Evolutionary conservation across 1,140 invertebrate species (phyloP).

Genomic region (Neodiprion lecontei): DNA sequence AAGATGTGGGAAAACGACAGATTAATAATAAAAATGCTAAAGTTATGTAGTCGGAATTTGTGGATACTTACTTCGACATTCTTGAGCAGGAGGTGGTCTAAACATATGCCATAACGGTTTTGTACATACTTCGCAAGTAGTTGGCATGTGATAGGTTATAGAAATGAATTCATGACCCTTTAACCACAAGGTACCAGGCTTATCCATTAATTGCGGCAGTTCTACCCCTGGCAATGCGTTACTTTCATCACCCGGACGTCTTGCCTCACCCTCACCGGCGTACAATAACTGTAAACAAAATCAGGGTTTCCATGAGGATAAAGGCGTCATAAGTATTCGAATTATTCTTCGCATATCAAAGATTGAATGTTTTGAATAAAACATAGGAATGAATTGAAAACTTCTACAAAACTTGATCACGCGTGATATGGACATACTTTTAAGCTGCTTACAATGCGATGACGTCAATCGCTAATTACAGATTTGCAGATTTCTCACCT

Average conservation of each 20-base stretch:
- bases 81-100: constrained; percentile 93
- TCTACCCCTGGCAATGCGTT: constrained; percentile 56
- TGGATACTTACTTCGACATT: constrained; percentile 85
- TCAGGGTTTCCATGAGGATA: background rate
- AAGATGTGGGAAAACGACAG: constrained; percentile 17
- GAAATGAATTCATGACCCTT: constrained; percentile 97
- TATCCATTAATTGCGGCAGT: constrained; percentile 65
- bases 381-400: no score
- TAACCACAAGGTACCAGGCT: constrained; percentile 80
- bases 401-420: no score
- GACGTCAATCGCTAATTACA: background rate
- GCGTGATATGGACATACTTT: no score
- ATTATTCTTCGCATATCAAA: background rate
- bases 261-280: constrained; percentile 91
- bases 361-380: no score
- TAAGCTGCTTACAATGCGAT: no score
- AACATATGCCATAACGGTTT: constrained; percentile 98
- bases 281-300: constrained; percentile 75
- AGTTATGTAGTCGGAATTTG: background rate
- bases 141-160: constrained; percentile 97
- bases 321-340: background rate
- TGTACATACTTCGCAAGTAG: constrained; percentile 96
- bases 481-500: constrained; percentile 64
- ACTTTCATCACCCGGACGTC: constrained; percentile 78
- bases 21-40: background rate